A percentile compares a stretch with the other conserved stretches of the same genome.
These are phyloP conservation scores for Nephrotoma guestfalica DNA, from an alignment of 2,888 invertebrate species.

Conservation along the genomic window DNA sequence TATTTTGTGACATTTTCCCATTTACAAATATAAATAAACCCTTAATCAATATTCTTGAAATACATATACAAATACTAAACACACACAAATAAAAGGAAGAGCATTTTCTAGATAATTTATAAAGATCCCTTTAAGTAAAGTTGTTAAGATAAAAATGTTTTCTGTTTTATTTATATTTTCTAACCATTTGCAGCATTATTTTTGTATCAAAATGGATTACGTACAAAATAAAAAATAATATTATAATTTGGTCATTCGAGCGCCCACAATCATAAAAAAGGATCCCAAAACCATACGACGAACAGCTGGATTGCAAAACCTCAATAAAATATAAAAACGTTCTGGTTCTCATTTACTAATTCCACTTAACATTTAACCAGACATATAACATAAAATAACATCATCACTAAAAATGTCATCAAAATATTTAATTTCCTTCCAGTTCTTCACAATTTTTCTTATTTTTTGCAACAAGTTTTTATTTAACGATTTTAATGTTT, in stretches of 20 bases:
- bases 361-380: not conserved
- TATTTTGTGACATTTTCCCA: not conserved
- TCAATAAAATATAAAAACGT: not conserved
- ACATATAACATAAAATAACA: not conserved
- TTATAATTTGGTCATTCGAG: not conserved
- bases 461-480: too few relatives aligned
- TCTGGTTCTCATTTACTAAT: not conserved
- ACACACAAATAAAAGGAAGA: not conserved
- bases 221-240: not conserved
- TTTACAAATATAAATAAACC: not conserved
- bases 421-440: not conserved
- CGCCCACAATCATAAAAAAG: not conserved
- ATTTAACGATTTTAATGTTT: too few relatives aligned
- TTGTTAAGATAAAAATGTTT: not conserved
- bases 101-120: not conserved
- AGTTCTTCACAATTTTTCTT: not conserved
- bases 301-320: not conserved
- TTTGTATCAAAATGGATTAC: not conserved
- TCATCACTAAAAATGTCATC: not conserved
- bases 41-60: not conserved
- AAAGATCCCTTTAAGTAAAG: not conserved
- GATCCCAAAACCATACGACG: not conserved
- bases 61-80: not conserved
- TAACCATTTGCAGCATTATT: not conserved
- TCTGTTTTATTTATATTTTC: not conserved